Evolutionary conservation across 1,140 invertebrate genomes (phyloP).

Genomic region (Varroa destructor): DNA sequence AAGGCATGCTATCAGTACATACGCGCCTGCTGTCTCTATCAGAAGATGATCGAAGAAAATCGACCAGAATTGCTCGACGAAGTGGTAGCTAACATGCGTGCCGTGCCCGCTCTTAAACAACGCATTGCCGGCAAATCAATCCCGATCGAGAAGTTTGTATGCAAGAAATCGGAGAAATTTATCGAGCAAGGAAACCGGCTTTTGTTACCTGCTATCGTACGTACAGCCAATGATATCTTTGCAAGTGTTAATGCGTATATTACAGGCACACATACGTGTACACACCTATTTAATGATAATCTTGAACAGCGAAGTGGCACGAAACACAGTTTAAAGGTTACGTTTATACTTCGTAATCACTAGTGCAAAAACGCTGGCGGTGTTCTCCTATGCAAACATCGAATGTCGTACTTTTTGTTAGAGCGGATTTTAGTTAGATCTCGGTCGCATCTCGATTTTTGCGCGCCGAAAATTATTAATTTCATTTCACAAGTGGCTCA

Average conservation of each 20-base stretch:
- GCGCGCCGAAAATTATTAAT: no score
- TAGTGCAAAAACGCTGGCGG: no score
- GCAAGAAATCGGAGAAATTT: constrained; percentile 66
- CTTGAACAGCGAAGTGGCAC: background rate
- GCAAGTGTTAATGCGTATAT: background rate
- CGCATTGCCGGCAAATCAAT: constrained; percentile 87
- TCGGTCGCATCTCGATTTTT: no score
- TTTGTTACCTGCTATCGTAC: constrained; percentile 57
- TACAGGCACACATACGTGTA: background rate
- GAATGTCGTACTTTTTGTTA: no score
- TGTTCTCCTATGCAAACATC: no score
- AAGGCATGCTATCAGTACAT: constrained; percentile 78
- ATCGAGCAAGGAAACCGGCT: constrained; percentile 57
- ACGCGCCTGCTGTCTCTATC: constrained; percentile 63
- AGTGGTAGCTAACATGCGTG: constrained; percentile 45
- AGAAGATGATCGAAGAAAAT: constrained; percentile 44
- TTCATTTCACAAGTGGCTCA: no score
- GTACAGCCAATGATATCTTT: background rate
- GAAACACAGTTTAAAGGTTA: background rate
- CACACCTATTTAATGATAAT: background rate
- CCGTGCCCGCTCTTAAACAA: constrained; percentile 65
- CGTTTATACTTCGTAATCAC: background rate
- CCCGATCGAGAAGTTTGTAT: constrained; percentile 88
- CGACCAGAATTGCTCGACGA: constrained; percentile 42
- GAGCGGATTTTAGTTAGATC: no score